A percentile compares a stretch with the other conserved stretches of the same genome.
These are phyloP conservation scores for Stegostoma tigrinum DNA, from an alignment of 2,113 vertebrate genomes.

Conservation along the genomic window DNA sequence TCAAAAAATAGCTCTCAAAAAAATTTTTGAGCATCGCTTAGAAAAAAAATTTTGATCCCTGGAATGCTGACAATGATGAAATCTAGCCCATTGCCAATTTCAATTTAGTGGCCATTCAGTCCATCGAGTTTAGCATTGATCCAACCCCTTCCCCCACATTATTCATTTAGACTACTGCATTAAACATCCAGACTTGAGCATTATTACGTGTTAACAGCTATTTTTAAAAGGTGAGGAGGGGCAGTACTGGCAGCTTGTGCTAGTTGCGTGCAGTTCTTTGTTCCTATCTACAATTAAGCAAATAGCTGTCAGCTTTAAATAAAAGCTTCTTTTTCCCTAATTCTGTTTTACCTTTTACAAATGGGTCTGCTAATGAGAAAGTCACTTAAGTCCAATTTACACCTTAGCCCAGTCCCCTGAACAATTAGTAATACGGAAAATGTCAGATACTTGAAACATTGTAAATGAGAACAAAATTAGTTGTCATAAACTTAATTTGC, in stretches of 20 bases:
- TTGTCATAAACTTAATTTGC: background rate
- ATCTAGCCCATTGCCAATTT: background rate
- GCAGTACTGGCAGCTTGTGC: background rate
- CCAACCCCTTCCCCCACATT: no score
- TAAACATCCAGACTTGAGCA: background rate
- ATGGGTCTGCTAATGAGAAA: background rate
- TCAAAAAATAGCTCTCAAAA: no score
- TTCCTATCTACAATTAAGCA: background rate
- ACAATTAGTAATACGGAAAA: background rate
- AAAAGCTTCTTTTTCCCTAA: background rate
- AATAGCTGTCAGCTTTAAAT: background rate
- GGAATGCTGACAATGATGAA: background rate
- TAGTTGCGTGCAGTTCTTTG: background rate
- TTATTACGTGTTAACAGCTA: background rate
- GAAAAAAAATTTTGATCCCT: background rate
- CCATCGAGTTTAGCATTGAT: no score
- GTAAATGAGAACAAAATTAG: background rate
- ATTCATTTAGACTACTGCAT: background rate
- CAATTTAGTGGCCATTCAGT: no score
- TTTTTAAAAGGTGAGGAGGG: background rate
- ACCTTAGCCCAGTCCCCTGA: background rate
- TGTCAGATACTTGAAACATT: background rate
- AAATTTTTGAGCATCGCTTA: no score
- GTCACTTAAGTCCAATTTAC: background rate
- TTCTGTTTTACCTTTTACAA: slow-evolving; percentile 6